A percentile compares a stretch with the other conserved stretches of the same genome.
These are phyloP conservation scores for Pyxicephalus adspersus DNA, from an alignment of 2,113 vertebrate genomes.

Conservation along the genomic window DNA sequence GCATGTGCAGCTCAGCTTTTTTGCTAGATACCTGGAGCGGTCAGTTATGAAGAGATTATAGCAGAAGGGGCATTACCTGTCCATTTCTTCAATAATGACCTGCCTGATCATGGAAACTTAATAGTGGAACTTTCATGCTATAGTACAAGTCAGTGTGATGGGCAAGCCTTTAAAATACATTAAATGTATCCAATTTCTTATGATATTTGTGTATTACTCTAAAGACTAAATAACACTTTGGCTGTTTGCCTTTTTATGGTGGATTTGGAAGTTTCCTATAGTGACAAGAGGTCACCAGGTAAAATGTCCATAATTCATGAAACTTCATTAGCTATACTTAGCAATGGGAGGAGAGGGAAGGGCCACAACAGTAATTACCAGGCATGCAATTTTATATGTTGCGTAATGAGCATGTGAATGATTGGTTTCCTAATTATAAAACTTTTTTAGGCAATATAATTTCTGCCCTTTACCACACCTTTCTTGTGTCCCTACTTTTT, in stretches of 20 bases:
- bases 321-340: conserved; percentile 3
- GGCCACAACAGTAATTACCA: conserved; percentile 8
- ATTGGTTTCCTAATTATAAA: conserved; percentile 13
- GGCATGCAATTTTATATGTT: conserved; percentile 30
- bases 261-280: conserved; percentile 2
- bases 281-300: neutral
- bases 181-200: conserved; percentile 16
- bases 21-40: too few relatives aligned
- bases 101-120: too few relatives aligned
- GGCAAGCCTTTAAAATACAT: conserved; percentile 10
- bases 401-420: conserved; percentile 10
- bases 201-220: conserved; percentile 7
- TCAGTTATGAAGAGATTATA: too few relatives aligned
- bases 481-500: neutral
- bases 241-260: conserved; percentile 11
- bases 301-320: conserved; percentile 16
- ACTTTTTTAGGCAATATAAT: conserved; percentile 31
- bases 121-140: too few relatives aligned
- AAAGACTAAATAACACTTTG: conserved; percentile 1
- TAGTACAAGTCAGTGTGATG: conserved; percentile 8
- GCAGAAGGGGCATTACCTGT: too few relatives aligned
- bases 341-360: conserved; percentile 39
- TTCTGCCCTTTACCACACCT: conserved; percentile 12
- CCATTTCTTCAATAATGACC: too few relatives aligned
- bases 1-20: too few relatives aligned